Conservation (phyloP, 2,797 vertebrate species). For the Eulemur albifrons region DNA sequence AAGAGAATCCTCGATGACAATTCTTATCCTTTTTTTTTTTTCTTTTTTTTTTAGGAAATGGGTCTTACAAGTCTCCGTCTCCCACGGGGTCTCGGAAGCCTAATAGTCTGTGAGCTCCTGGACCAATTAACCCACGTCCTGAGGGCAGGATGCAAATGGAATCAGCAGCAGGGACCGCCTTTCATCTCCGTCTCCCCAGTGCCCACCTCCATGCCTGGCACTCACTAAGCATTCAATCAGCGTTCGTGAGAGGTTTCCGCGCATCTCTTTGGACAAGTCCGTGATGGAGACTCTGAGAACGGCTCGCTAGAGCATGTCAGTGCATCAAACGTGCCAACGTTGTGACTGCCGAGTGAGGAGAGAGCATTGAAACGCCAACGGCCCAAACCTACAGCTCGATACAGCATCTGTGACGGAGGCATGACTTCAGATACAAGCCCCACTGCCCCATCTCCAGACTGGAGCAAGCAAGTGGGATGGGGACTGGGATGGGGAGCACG, state of each 20-base stretch:
- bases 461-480: background rate
- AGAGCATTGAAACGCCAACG: background rate
- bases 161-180: background rate
- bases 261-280: background rate
- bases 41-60: background rate
- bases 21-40: background rate
- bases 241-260: fast-evolving
- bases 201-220: background rate
- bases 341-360: fast-evolving
- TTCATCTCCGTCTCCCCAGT: background rate
- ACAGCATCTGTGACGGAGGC: fast-evolving
- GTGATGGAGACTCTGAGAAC: background rate
- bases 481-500: background rate
- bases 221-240: fast-evolving
- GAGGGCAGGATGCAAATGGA: background rate
- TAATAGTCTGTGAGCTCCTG: background rate
- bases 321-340: background rate
- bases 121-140: background rate
- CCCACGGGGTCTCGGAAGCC: background rate
- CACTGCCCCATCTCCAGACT: background rate
- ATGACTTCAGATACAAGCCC: fast-evolving
- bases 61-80: background rate
- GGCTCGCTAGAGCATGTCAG: background rate
- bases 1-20: background rate
- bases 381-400: background rate